Evolutionary conservation across 1,140 invertebrate species (phyloP).

Genomic region (Hirudo medicinalis): DNA sequence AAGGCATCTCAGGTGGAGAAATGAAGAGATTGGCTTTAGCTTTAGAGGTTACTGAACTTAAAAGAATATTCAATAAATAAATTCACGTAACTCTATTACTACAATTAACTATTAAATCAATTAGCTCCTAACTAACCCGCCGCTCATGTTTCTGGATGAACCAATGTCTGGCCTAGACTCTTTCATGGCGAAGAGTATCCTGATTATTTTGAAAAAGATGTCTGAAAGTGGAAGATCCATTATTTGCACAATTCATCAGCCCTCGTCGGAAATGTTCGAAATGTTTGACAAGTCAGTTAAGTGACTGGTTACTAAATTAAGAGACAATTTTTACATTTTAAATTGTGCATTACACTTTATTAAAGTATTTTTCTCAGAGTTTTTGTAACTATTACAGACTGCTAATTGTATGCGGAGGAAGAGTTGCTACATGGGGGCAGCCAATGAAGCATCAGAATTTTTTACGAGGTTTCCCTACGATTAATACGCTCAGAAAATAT

Average conservation of each 20-base stretch:
- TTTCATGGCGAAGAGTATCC: conserved; percentile 76
- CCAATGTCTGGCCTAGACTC: conserved; percentile 85
- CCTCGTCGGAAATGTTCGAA: conserved; percentile 35
- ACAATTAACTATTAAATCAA: too few species aligned
- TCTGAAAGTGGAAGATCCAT: conserved; percentile 76
- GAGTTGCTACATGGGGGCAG: conserved; percentile 79
- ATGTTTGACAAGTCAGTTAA: conserved; percentile 10
- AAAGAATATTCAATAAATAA: too few species aligned
- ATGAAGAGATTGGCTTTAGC: conserved; percentile 85
- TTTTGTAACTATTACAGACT: conserved; percentile 39
- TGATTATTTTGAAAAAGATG: conserved; percentile 52
- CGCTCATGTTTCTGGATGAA: conserved; percentile 90
- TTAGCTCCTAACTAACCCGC: conserved; percentile 71
- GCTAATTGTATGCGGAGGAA: conserved; percentile 76
- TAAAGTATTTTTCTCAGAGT: neutral
- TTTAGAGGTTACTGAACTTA: conserved; percentile 51
- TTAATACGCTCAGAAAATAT: neutral
- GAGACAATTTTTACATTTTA: neutral
- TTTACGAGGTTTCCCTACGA: conserved; percentile 57
- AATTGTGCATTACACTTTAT: too few species aligned
- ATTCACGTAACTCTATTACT: too few species aligned
- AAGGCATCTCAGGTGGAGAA: conserved; percentile 85
- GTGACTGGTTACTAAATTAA: neutral
- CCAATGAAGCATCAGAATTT: conserved; percentile 62
- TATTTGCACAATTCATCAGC: conserved; percentile 87